Evolutionary conservation across 2,888 invertebrate species (phyloP).

Genomic region (Tetranychus truncatus): DNA sequence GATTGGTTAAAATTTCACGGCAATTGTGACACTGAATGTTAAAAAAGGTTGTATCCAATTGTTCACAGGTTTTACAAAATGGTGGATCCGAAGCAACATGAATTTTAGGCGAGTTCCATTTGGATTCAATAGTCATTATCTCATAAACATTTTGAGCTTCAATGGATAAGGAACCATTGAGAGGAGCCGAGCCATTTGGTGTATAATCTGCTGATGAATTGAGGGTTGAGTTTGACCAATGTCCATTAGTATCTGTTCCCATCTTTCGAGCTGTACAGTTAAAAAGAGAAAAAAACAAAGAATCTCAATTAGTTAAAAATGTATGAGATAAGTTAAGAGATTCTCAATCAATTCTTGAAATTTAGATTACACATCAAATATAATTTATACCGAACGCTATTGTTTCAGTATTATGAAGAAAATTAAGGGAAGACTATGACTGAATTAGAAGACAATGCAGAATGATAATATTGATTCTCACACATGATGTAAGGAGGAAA

Average conservation of each 20-base stretch:
- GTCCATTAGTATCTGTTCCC: background rate
- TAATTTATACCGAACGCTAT: too few species aligned
- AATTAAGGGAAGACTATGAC: too few species aligned
- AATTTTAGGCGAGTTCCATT: conserved; percentile 30
- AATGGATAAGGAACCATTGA: background rate
- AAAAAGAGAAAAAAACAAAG: background rate
- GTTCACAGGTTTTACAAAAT: conserved; percentile 34
- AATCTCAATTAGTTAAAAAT: background rate
- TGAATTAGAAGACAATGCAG: too few species aligned
- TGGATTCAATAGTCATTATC: conserved; percentile 9
- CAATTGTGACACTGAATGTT: conserved; percentile 36
- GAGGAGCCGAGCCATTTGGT: background rate
- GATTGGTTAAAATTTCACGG: conserved; percentile 31
- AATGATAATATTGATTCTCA: too few species aligned
- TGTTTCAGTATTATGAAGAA: too few species aligned
- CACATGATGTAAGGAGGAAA: too few species aligned
- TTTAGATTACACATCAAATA: too few species aligned
- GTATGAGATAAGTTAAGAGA: too few species aligned
- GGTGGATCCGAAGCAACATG: conserved; percentile 37
- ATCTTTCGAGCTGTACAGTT: background rate
- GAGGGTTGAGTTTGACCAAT: background rate
- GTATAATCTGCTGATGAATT: background rate
- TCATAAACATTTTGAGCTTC: conserved; percentile 5
- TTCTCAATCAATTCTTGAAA: too few species aligned
- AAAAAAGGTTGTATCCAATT: conserved; percentile 35